Conservation (phyloP, 2,113 vertebrate species). For the Amblyornis subalaris region DNA sequence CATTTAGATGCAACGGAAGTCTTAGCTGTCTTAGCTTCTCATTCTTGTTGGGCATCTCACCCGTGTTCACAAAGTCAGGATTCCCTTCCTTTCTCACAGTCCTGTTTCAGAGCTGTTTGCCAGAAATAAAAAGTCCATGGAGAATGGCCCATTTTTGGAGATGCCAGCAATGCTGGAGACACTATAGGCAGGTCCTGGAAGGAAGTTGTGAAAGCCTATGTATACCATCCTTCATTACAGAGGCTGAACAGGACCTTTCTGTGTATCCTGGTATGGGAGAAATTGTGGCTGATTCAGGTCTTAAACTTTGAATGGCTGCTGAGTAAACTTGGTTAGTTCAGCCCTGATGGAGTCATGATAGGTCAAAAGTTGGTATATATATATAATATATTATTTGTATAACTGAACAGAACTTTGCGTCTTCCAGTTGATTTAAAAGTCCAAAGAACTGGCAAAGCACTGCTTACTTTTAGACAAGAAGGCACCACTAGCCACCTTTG, state of each 20-base stretch:
- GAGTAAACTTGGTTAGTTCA: not conserved
- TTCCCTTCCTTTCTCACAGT: not conserved
- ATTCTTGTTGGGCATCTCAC: not conserved
- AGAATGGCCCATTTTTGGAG: not conserved
- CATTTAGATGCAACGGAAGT: not conserved
- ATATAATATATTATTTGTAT: not conserved
- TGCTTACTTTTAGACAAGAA: not conserved
- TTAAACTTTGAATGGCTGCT: not conserved
- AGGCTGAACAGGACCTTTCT: not conserved
- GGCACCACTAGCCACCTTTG: not conserved
- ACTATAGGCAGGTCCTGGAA: not conserved
- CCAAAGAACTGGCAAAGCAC: not conserved
- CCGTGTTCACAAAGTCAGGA: not conserved
- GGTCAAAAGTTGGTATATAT: not conserved
- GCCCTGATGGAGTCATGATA: not conserved
- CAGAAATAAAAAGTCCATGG: not conserved
- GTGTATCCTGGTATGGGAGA: not conserved
- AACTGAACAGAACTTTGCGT: not conserved
- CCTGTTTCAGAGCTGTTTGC: not conserved
- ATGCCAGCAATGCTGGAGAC: not conserved
- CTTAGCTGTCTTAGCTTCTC: not conserved
- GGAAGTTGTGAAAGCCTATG: not conserved
- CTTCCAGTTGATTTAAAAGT: not conserved
- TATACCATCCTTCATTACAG: not conserved
- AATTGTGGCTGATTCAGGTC: not conserved